phyloP scores from a whole-genome alignment of 2,113 vertebrate species.

The Scomber colias region DNA sequence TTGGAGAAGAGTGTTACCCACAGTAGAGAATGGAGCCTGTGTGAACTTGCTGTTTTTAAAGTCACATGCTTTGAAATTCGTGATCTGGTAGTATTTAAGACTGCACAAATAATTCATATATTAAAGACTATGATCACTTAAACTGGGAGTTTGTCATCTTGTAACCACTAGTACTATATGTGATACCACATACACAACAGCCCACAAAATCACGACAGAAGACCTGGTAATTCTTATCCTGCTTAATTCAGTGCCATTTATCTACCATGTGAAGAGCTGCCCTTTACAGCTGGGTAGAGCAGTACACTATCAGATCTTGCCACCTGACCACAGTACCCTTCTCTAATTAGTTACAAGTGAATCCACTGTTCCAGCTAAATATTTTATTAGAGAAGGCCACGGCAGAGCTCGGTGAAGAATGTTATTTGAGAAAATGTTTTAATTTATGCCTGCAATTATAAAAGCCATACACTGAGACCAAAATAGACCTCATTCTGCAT shows the following conservation, averaged over 20 bases:
- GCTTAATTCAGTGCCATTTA: slow-evolving; percentile 20
- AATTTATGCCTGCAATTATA: slow-evolving; percentile 66
- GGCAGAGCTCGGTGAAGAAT: background rate
- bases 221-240: background rate
- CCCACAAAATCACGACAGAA: slow-evolving; percentile 3
- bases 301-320: slow-evolving; percentile 3
- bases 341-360: slow-evolving; percentile 66
- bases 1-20: too few relatives aligned
- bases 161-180: background rate
- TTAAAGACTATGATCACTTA: background rate
- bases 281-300: slow-evolving; percentile 17
- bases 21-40: too few relatives aligned
- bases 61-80: too few relatives aligned
- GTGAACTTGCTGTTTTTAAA: too few relatives aligned
- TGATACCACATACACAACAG: background rate
- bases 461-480: slow-evolving; percentile 55
- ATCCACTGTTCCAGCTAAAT: slow-evolving; percentile 48
- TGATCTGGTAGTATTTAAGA: too few relatives aligned
- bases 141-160: background rate
- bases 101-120: background rate
- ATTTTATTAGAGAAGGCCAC: slow-evolving; percentile 72
- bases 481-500: slow-evolving; percentile 30
- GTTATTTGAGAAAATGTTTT: slow-evolving; percentile 43
- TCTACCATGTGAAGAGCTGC: slow-evolving; percentile 27
- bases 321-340: slow-evolving; percentile 34